Base-by-base conservation (phyloP, 2,113 vertebrate genomes). In the Thalassoma bifasciatum region DNA sequence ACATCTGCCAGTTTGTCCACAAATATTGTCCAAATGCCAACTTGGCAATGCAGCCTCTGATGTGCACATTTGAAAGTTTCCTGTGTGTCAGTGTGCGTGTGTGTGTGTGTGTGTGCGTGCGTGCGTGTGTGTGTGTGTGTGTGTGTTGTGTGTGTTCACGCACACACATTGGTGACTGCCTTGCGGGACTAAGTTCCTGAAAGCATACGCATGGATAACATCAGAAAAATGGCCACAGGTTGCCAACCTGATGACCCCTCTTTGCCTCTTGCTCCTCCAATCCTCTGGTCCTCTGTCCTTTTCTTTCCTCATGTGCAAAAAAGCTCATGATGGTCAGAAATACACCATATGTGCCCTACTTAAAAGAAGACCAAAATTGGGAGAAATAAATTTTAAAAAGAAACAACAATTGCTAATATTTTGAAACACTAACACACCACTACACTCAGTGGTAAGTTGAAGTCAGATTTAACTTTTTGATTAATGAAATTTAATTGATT, bases 1-100 rank as follows among this genome's bases (percentile, higher is more conserved):
- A 92, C 89, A 92, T 93, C 87, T 93, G 92, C 86, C 87, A 88
- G 89, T 91, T 84, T 88, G 82, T 88, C 90, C 78, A 21, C 83
- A 89, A 91, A 92, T 84, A 69, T 87, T 90, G 89, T 89, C 74
- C 79, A 78, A 82, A 84, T 88, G 91, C 87, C 91, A 92, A 79
- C 62, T 88, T 77, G 84, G 67, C 74, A 81, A 70, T 69, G 54
- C 51, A 53, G 87, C 79, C 70, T 89, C 83, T 86, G 63, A 83
- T 81, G 67, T 5, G 40, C 67, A 38, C 52, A 70, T 80, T 54
- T 77, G 50, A 77, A 86, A 84, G 72, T 89, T 91, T 89, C 38
- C 66, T 83, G 59, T 79, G 74, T 84, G 83, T 77, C 52, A 52
- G 66, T 86, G 77, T 73, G 76, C 51, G 21, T 72, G 67, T 70